These are phyloP conservation scores for Lycophotia porphyrea DNA, from an alignment of 2,888 invertebrate genomes.

Conservation along the genomic window DNA sequence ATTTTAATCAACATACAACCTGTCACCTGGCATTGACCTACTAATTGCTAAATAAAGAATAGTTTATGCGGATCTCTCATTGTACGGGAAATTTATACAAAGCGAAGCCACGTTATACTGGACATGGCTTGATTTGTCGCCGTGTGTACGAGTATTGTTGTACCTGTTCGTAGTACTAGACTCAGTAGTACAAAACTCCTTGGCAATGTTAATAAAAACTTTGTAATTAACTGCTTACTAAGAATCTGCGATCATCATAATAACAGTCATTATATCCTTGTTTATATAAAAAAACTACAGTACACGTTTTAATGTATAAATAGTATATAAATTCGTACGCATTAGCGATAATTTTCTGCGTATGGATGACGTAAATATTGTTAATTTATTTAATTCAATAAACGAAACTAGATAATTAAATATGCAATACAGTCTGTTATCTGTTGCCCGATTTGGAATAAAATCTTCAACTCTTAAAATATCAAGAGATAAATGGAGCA, in stretches of 20 bases:
- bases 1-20: too few species aligned
- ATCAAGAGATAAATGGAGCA: neutral
- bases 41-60: too few species aligned
- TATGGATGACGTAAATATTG: neutral
- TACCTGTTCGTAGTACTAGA: neutral
- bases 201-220: slow-evolving; percentile 3
- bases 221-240: slow-evolving; percentile 7
- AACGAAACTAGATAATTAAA: neutral
- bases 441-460: neutral
- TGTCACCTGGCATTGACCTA: too few species aligned
- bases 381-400: neutral
- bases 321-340: neutral
- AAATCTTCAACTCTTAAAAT: neutral
- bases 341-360: neutral
- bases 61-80: too few species aligned
- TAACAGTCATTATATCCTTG: neutral
- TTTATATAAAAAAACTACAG: neutral
- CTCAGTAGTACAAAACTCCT: neutral
- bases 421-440: neutral
- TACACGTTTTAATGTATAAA: neutral
- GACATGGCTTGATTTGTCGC: too few species aligned
- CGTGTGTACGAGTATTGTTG: too few species aligned
- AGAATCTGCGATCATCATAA: slow-evolving; percentile 25
- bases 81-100: too few species aligned
- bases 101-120: too few species aligned